Percentiles rank a stretch among this genome's conserved stretches.
Conservation (phyloP, 2,888 invertebrate species). For the Achlya flavicornis region DNA sequence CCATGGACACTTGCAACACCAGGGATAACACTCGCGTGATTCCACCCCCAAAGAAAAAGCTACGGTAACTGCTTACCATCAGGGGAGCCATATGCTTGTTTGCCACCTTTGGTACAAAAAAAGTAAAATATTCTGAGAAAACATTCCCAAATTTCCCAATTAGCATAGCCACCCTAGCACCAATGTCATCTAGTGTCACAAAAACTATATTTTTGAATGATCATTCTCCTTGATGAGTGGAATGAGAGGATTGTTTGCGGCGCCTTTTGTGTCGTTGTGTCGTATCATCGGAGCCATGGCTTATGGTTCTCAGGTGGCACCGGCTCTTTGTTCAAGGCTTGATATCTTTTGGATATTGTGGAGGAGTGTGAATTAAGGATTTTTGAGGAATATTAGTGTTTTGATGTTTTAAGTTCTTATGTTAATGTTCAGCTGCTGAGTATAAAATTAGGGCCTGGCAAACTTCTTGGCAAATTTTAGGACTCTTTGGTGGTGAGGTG, state of each 20-base stretch:
- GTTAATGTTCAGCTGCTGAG: too few relatives aligned
- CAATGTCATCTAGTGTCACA: slow-evolving; percentile 59
- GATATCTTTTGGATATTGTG: neutral
- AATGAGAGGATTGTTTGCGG: slow-evolving; percentile 29
- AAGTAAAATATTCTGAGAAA: too few relatives aligned
- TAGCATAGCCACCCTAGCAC: slow-evolving; percentile 4
- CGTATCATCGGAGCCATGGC: slow-evolving; percentile 10
- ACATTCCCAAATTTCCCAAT: neutral
- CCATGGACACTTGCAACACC: too few relatives aligned
- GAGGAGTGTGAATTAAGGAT: neutral
- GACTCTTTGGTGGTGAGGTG: too few relatives aligned
- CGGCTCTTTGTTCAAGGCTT: neutral
- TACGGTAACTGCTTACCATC: too few relatives aligned
- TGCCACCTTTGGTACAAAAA: too few relatives aligned
- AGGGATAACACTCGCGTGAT: too few relatives aligned
- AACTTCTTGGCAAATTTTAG: too few relatives aligned
- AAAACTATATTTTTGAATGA: slow-evolving; percentile 51
- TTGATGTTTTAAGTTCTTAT: neutral
- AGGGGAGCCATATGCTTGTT: too few relatives aligned
- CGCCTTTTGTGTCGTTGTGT: slow-evolving; percentile 19
- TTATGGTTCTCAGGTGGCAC: slow-evolving; percentile 6
- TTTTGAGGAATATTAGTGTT: neutral
- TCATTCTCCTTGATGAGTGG: slow-evolving; percentile 58
- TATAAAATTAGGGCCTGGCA: too few relatives aligned
- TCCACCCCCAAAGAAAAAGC: too few relatives aligned